phyloP scores from a whole-genome alignment of 2,888 invertebrate genomes.

The Andrena bucephala region DNA sequence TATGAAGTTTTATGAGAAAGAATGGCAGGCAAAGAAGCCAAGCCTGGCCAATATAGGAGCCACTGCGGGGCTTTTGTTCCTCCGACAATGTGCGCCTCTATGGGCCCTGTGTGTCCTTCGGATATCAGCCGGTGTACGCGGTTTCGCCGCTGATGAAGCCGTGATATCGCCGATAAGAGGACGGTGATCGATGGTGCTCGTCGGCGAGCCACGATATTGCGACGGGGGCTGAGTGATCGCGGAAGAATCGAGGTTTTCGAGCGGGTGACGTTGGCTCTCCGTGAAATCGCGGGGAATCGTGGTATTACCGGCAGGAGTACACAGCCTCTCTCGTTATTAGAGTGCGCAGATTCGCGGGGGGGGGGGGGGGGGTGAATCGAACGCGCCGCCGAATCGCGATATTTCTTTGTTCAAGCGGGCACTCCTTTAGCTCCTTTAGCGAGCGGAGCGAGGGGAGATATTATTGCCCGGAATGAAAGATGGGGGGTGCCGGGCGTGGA shows the following conservation, averaged over 20 bases:
- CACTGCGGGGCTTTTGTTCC: constrained; percentile 78
- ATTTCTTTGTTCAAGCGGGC: constrained; percentile 40
- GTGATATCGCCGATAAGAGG: constrained; percentile 72
- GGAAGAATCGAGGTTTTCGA: not conserved
- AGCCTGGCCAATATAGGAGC: constrained; percentile 55
- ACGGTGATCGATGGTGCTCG: constrained; percentile 37
- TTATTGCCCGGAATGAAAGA: constrained; percentile 59
- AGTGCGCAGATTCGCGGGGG: not conserved
- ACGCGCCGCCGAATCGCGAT: constrained; percentile 51
- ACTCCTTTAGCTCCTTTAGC: constrained; percentile 21
- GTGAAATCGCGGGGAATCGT: not conserved
- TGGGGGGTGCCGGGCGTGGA: not conserved
- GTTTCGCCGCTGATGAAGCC: constrained; percentile 77
- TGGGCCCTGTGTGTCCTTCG: constrained; percentile 66
- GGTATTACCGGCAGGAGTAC: not conserved
- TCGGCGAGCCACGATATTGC: constrained; percentile 36
- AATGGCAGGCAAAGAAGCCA: constrained; percentile 68
- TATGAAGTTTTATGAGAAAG: constrained; percentile 78
- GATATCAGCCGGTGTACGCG: constrained; percentile 76
- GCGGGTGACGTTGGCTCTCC: not conserved
- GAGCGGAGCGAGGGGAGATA: constrained; percentile 50
- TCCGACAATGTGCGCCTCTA: constrained; percentile 78
- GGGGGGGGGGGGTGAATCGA: not conserved
- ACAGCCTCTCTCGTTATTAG: not conserved
- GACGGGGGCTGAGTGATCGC: not conserved